Base-by-base conservation (phyloP, 2,888 invertebrate species). In the Alviniconcha strummeri region DNA sequence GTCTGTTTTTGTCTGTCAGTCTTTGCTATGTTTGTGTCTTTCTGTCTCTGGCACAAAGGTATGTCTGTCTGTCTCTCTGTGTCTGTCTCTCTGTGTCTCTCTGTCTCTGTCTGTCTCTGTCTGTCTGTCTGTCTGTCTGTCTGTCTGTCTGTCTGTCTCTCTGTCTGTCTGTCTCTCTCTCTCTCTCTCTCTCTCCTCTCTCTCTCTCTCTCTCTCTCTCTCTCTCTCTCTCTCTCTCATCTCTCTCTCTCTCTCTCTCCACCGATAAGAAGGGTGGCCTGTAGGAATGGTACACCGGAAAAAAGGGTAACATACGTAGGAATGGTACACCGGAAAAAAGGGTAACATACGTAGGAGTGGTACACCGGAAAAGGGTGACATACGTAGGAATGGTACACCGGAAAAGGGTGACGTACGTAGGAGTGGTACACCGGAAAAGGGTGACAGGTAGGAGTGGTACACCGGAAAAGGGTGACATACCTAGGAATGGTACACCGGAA, bases 61-160 rank as follows among this genome's bases (percentile, higher is more conserved):
- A 64, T 64, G 15, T 13, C 9, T 64, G 15, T 64, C 2, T 36
- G 36, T 36, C 13, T 36, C 15, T 36, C 13, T 74, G 9, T 60
- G 57, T 74, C 74, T 75, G 60, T 75, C 74, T 60, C 52, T 82
- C 75, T 75, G 36, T 60, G 57, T 75, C 52, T 82, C 57, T 57
- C 52, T 82, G 75, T 60, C 36, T 60, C 57, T 75, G 52, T 82
- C 74, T 56, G 36, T 83, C 72, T 83, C 72, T 36, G n/a, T 78
- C 57, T 78, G 71, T 71, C 55, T 83, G n/a, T 71, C 36, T 19
- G 69, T 69, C 64, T 78, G 56, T 64, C 19, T 56, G 56, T 19
- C 19, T 55, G 57, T 55, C 71, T 80, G 60, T 72, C 52, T 69
- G 60, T 52, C 72, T 72, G 55, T 19, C 11, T 36, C 54, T 36